These are phyloP conservation scores for Lithodes maja DNA, from an alignment of 2,888 invertebrate species.

Conservation along the genomic window DNA sequence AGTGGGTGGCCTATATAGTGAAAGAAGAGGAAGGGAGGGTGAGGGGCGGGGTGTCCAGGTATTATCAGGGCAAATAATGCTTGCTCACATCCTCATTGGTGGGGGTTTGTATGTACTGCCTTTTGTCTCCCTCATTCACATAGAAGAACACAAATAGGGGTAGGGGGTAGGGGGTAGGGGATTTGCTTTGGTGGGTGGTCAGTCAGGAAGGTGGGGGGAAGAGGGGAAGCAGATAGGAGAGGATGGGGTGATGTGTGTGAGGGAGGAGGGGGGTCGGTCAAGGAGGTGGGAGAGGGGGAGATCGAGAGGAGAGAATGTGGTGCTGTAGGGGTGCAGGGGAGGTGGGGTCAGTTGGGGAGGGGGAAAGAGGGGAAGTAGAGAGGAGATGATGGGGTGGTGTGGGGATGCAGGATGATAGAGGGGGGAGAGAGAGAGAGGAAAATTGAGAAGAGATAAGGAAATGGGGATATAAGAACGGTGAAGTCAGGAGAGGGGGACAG, in stretches of 20 bases:
- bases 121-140: too few relatives aligned
- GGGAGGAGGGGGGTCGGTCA: neutral
- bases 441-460: neutral
- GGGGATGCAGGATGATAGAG: neutral
- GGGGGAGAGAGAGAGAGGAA: neutral
- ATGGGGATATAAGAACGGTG: neutral
- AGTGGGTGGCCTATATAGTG: too few relatives aligned
- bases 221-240: neutral
- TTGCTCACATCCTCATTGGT: too few relatives aligned
- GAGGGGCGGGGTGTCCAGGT: too few relatives aligned
- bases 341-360: neutral
- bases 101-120: too few relatives aligned
- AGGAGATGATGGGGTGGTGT: neutral
- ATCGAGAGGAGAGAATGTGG: neutral
- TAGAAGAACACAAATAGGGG: neutral
- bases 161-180: neutral
- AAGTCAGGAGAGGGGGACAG: neutral
- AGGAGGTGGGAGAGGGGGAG: neutral
- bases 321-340: neutral
- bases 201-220: neutral
- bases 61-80: too few relatives aligned
- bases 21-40: too few relatives aligned
- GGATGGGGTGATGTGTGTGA: neutral
- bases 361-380: neutral
- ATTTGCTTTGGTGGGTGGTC: neutral